These are phyloP conservation scores for Papilio demoleus DNA, from an alignment of 2,888 invertebrate species.

Conservation along the genomic window DNA sequence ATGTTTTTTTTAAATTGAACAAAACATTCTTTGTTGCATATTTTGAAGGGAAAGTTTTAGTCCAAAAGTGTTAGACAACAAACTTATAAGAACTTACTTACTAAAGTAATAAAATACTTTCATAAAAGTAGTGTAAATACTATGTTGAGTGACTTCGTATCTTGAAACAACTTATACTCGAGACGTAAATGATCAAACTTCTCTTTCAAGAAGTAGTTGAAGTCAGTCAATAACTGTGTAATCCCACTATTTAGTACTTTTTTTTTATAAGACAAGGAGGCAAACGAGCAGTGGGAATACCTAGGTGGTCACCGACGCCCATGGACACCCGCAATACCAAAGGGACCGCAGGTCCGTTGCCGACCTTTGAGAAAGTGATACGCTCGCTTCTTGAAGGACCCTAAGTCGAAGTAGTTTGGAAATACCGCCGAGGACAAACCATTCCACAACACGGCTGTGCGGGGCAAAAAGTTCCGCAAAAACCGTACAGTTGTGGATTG, in stretches of 20 bases:
- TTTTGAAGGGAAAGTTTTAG: neutral
- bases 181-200: slow-evolving; percentile 6
- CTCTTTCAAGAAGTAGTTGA: neutral
- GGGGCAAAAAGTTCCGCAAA: too few relatives aligned
- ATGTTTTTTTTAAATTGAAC: neutral
- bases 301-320: too few relatives aligned
- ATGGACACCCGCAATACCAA: too few relatives aligned
- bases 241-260: neutral
- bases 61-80: neutral
- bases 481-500: too few relatives aligned
- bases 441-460: too few relatives aligned
- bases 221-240: neutral
- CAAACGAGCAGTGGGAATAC: too few relatives aligned
- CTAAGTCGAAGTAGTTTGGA: too few relatives aligned
- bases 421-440: too few relatives aligned
- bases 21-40: neutral
- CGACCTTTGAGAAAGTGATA: too few relatives aligned
- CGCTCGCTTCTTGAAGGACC: too few relatives aligned
- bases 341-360: too few relatives aligned
- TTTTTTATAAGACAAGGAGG: too few relatives aligned
- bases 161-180: slow-evolving; percentile 1
- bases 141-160: neutral
- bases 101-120: neutral
- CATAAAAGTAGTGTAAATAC: neutral
- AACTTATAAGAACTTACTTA: neutral